Evolutionary conservation across 2,888 invertebrate genomes (phyloP), one percentile per base, ranked within the genome.

Genomic region (Hipparchia semele): DNA sequence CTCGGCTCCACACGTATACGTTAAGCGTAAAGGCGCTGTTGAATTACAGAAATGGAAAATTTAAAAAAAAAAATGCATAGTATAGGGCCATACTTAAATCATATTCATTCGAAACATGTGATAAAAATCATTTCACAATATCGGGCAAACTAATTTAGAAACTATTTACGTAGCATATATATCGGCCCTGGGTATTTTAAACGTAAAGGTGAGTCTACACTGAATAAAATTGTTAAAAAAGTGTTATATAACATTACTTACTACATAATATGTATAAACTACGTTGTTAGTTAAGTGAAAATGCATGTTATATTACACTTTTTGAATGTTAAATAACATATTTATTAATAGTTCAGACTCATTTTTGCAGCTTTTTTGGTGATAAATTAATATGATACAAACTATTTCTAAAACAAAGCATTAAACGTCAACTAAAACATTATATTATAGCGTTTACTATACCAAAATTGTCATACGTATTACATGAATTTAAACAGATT

Each of bases 161-260:
- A 59, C 51, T 74, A 60, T 75, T 69, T 69, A 72, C 61, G 68
- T 74, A 70, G 71, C 70, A 68, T 72, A 70, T 73, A 75, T 73
- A 66, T 69, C 70, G 5, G 9, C 2, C 59, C 9, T 33, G 10
- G 10, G 23, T 12, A 10, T 8, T 8, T 39, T 60, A 39, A 39
- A 39, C 5, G 39, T 60, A 2, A 60, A 39, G 39, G 7, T 33
- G 59, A 60, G 23, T 58, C 8, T 58, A 23, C 23, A 6, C 12
- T 4, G n/a, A 12, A n/a, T 6, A 54, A 12, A n/a, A 23, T 56
- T 56, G 7, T 8, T 7, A 13, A 56, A 56, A 13, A 56, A 7
- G 56, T 58, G 23, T 58, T 9, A 58, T 9, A 2, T 58, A 58
- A 13, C 8, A 56, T n/a, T 13, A n/a, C 23, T 23, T 39, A 39